Conservation (phyloP, 2,113 vertebrate species). For the Centropristis striata region DNA sequence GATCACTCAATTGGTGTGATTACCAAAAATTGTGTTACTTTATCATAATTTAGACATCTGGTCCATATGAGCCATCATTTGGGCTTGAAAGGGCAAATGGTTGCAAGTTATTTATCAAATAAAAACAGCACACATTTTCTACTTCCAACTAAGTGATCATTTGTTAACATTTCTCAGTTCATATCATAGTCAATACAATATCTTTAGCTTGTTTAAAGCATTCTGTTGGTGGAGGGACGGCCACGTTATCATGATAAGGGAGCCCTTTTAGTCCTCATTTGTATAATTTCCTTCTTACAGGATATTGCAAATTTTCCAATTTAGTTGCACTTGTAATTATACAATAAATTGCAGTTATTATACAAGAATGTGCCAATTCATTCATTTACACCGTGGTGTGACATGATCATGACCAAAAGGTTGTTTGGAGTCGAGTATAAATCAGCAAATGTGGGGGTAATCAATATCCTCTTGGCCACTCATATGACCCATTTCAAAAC, state of each 20-base stretch:
- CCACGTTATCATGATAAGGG: too few relatives aligned
- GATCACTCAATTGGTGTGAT: too few relatives aligned
- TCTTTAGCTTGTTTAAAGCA: too few relatives aligned
- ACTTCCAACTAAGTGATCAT: too few relatives aligned
- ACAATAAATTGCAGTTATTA: background rate
- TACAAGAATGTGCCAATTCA: background rate
- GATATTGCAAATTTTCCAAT: background rate
- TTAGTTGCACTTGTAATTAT: background rate
- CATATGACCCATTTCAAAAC: background rate
- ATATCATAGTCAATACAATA: too few relatives aligned
- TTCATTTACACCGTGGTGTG: background rate
- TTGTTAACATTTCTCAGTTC: too few relatives aligned
- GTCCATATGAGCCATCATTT: background rate
- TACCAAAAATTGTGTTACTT: too few relatives aligned
- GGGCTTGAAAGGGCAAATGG: background rate
- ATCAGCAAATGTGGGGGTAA: background rate
- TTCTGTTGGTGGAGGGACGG: too few relatives aligned
- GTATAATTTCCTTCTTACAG: background rate
- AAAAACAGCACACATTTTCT: background rate
- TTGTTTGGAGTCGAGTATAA: background rate
- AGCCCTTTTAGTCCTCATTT: too few relatives aligned
- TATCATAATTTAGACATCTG: background rate
- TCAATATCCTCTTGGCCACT: background rate
- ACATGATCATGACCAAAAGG: background rate
- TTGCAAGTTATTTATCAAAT: background rate